These are phyloP conservation scores for Chlamydotis undulata DNA, from an alignment of 2,113 vertebrate genomes.

Conservation along the genomic window DNA sequence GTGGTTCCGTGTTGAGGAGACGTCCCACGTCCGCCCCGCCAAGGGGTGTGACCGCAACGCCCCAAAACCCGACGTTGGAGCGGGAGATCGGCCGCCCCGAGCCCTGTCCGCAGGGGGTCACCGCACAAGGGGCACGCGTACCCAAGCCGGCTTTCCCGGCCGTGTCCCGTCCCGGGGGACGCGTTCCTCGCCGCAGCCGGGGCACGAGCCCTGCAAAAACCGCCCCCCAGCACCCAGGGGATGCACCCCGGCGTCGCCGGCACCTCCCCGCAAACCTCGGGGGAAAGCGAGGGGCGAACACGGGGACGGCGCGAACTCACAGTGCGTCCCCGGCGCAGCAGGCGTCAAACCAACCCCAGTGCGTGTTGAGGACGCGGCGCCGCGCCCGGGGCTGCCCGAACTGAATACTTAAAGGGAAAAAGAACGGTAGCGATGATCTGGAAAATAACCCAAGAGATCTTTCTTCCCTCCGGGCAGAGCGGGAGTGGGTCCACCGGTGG, in stretches of 20 bases:
- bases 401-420: too few relatives aligned
- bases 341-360: too few relatives aligned
- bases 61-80: neutral
- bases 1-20: slow-evolving; percentile 33
- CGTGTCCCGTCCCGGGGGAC: slow-evolving; percentile 46
- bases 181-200: slow-evolving; percentile 78
- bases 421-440: too few relatives aligned
- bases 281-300: too few relatives aligned
- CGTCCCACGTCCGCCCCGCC: slow-evolving; percentile 3
- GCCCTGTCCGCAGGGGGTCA: neutral
- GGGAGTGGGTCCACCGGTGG: accelerated
- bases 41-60: accelerated
- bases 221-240: neutral
- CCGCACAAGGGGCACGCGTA: slow-evolving; percentile 78
- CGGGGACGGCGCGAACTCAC: too few relatives aligned
- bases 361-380: accelerated
- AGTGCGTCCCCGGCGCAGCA: neutral
- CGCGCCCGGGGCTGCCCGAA: neutral
- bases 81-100: too few relatives aligned
- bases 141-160: slow-evolving; percentile 82
- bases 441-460: too few relatives aligned
- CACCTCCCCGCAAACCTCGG: too few relatives aligned
- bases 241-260: neutral
- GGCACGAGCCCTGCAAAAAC: slow-evolving; percentile 78
- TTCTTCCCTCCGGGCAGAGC: too few relatives aligned